Evolutionary conservation across 2,113 vertebrate species (phyloP), one percentile per base, ranked within the genome.

Genomic region (Notothenia coriiceps): DNA sequence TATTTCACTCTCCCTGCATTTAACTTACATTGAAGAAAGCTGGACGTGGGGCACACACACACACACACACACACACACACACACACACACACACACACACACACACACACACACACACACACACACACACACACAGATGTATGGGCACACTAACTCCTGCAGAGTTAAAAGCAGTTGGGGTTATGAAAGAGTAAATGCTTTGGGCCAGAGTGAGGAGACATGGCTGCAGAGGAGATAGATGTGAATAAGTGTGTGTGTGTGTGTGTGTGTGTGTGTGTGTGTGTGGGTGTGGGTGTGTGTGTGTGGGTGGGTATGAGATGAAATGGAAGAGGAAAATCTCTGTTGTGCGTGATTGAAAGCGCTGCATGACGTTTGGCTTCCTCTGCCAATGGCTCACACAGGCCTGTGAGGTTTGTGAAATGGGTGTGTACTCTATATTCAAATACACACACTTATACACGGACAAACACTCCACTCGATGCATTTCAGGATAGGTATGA

Each of bases 181-280:
- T 71, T 75, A 64, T 86, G 64, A 71, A 85, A 88, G 74, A 77
- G 74, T 79, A 85, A 89, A 79, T 67, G 67, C 63, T 87, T 76
- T 82, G 17, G 71, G 70, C 80, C 74, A 61, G 67, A 33, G 17
- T 71, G 69, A 74, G 64, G 35, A 79, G 83, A 76, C 51, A 14
- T 68, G 43, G 40, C 61, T 77, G 62, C 56, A 72, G 46, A 46
- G 67, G 65, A n/a, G n/a, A n/a, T n/a, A n/a, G n/a, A n/a, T n/a
- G n/a, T n/a, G n/a, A n/a, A n/a, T n/a, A n/a, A n/a, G 50, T 54
- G n/a, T 43, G 60, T 62, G 49, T 54, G 54, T 25, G 25, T 25
- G 25, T 25, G 25, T 25, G 25, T 25, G 25, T 2, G 25, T 25
- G 25, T 44, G 62, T 22, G 22, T 20, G 44, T 44, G 25, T 54